These are phyloP conservation scores for Acanthurus leucopareius DNA, from an alignment of 2,797 vertebrate species.

Conservation along the genomic window DNA sequence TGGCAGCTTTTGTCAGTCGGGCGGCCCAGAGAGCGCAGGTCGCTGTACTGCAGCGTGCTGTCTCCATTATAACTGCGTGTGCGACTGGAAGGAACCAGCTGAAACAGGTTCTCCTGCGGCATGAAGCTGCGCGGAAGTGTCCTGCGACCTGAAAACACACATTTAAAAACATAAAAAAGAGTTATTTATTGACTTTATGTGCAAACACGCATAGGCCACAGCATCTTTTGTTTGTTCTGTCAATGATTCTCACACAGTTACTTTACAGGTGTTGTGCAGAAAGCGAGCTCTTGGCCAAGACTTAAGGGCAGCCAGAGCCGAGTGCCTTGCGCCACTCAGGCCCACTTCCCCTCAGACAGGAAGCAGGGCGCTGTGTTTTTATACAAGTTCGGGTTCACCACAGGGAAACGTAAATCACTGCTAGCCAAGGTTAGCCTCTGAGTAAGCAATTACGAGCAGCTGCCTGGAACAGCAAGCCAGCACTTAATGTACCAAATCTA, in stretches of 20 bases:
- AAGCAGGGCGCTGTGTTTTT: slow-evolving; percentile 80
- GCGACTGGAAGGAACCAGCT: slow-evolving; percentile 91
- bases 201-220: neutral
- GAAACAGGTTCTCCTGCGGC: slow-evolving; percentile 92
- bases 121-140: slow-evolving; percentile 94
- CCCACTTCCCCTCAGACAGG: slow-evolving; percentile 82
- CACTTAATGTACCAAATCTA: slow-evolving; percentile 52
- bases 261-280: slow-evolving; percentile 54
- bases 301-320: slow-evolving; percentile 50
- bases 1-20: slow-evolving; percentile 86
- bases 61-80: slow-evolving; percentile 92
- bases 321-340: slow-evolving; percentile 62
- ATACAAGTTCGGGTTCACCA: slow-evolving; percentile 70
- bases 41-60: slow-evolving; percentile 86
- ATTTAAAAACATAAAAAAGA: neutral
- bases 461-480: slow-evolving; percentile 64
- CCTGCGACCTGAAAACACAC: slow-evolving; percentile 86
- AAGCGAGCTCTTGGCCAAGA: slow-evolving; percentile 50
- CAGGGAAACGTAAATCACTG: slow-evolving; percentile 82
- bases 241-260: slow-evolving; percentile 24
- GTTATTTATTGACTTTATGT: slow-evolving; percentile 7
- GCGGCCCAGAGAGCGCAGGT: slow-evolving; percentile 86
- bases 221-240: slow-evolving; percentile 32
- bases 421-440: slow-evolving; percentile 81
- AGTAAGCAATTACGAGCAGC: slow-evolving; percentile 77